Conservation (phyloP, 1,140 invertebrate genomes). For the Araneus ventricosus region DNA sequence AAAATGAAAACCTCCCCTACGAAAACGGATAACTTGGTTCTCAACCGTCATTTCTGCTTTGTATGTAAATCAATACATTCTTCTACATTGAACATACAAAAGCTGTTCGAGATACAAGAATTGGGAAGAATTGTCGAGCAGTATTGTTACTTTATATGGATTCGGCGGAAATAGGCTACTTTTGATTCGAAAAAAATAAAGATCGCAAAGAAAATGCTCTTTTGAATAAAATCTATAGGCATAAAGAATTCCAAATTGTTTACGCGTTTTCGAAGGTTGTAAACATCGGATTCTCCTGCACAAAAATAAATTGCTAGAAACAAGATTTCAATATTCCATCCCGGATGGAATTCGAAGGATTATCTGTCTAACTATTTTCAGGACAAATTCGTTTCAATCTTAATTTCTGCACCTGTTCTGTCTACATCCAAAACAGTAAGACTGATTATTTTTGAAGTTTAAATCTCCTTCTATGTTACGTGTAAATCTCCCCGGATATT, state of each 20-base stretch:
- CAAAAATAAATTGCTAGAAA: neutral
- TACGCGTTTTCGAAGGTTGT: neutral
- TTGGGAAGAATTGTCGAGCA: constrained; percentile 22
- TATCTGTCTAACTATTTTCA: neutral
- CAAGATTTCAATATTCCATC: neutral
- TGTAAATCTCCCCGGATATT: no score
- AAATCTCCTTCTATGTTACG: no score
- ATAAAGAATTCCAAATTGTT: neutral
- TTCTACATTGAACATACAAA: neutral
- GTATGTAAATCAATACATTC: constrained; percentile 52
- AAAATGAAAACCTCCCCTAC: neutral
- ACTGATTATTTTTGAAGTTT: no score
- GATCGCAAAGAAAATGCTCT: neutral
- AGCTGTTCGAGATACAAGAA: constrained; percentile 35
- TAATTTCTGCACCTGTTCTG: neutral
- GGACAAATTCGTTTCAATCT: neutral
- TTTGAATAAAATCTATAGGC: constrained; percentile 25
- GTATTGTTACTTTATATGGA: constrained; percentile 16
- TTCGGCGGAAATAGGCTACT: constrained; percentile 43
- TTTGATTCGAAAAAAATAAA: constrained; percentile 30
- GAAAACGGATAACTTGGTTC: constrained; percentile 14
- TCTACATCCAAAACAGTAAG: no score
- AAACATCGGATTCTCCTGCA: neutral
- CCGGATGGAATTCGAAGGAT: neutral
- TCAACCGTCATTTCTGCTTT: neutral